Evolutionary conservation across 2,113 vertebrate genomes (phyloP), one percentile per base, ranked within the genome.

Genomic region (Pterocles orientalis): DNA sequence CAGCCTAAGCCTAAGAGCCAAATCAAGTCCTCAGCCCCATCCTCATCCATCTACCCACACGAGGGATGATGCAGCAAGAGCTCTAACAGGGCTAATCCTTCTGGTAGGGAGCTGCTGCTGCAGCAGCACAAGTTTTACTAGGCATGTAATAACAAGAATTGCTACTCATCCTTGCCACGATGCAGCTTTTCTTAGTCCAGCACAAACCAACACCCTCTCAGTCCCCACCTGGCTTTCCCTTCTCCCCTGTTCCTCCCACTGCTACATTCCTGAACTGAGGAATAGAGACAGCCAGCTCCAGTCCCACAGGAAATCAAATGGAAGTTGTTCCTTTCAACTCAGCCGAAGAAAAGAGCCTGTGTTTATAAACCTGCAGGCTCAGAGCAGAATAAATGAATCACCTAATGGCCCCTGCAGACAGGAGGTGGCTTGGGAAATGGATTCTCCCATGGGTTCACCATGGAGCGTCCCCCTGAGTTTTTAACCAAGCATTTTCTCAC

Each of bases 221-320:
- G 58, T 48, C 8, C 6, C 31, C 43, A 69, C 23, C 24, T 8
- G 18, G n/a, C 26, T 65, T 47, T 66, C 14, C 8, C 28, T 28
- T 6, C 29, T 66, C 10, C 56, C 18, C 64, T 77, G 18, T n/a
- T n/a, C 41, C 76, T 19, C 58, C 60, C 65, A 54, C 18, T 69
- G 64, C 54, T 60, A 28, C 20, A 17, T 31, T 80, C 69, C 58
- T 61, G 48, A 85, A 66, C 34, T 10, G 14, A 88, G 53, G 19
- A 82, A 72, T 19, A 73, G n/a, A 93, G 77, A 72, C 48, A 79
- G 88, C n/a, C 66, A n/a, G 72, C 86, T 72, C 45, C n/a, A 36
- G 25, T 87, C 96, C 86, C 96, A 33, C 62, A 96, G 94, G 97
- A 98, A 96, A 97, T 97, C 91, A 96, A 76, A 92, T n/a, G 45